Evolutionary conservation across 2,113 vertebrate species (phyloP).

Genomic region (Lamprotornis superbus): DNA sequence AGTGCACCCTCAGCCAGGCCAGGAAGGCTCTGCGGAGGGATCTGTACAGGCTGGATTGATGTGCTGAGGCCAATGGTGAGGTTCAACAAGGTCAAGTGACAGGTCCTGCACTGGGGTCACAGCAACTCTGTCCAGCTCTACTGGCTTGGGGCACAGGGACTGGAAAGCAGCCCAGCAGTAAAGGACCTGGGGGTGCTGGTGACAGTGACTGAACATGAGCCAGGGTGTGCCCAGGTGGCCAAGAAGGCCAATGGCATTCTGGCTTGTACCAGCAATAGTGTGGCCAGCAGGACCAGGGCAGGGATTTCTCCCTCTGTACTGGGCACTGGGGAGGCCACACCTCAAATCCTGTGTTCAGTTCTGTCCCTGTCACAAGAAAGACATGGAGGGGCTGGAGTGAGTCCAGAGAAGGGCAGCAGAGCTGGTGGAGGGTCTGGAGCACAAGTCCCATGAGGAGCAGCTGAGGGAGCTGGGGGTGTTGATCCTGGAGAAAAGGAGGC

Average conservation of each 20-base stretch:
- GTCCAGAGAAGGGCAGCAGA: neutral
- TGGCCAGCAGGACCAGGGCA: neutral
- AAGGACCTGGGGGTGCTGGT: neutral
- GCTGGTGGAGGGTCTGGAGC: neutral
- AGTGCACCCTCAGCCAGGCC: neutral
- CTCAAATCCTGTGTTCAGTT: neutral
- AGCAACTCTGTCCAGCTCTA: neutral
- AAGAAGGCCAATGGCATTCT: neutral
- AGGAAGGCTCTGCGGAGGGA: neutral
- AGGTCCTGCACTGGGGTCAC: neutral
- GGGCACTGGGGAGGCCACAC: neutral
- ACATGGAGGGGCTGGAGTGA: fast-evolving
- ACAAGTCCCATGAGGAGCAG: neutral
- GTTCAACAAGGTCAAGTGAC: neutral
- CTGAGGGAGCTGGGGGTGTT: neutral
- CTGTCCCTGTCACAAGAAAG: neutral
- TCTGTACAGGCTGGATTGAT: neutral
- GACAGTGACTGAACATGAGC: neutral
- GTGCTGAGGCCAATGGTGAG: neutral
- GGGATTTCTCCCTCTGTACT: neutral
- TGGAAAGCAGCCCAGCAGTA: neutral
- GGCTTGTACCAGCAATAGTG: neutral
- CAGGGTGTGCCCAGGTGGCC: neutral
- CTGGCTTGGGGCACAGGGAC: neutral
- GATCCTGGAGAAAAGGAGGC: neutral